Evolutionary conservation across 1,140 invertebrate species (phyloP), one percentile per base, ranked within the genome.

Genomic region (Philopotamus ludificatus): DNA sequence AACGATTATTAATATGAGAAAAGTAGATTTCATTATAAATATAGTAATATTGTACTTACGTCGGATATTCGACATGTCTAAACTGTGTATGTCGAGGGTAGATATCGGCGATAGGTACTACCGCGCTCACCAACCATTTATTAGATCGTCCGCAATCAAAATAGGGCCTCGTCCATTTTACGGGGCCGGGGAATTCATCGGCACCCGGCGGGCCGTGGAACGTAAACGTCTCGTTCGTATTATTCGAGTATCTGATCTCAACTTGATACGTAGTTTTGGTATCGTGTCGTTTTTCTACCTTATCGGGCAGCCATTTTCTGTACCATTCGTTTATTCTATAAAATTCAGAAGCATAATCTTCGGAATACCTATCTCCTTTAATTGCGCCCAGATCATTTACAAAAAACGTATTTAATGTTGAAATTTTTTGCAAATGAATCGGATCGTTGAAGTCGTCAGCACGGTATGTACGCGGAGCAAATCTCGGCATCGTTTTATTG

Each of bases 251-350:
- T 75, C 93, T 87, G 66, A 97, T 95, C 77, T 92, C 88, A 54
- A 94, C 87, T 80, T 94, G 85, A 79, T 93, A 88, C 60, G 94
- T 96, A 21, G 91, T 96, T 81, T 98, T 98, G 0, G 95, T 96
- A 73, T 98, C 95, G 72, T 95, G 93, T 65, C 93, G 80, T 25
- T 85, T 83, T 0, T 82, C 79, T 41, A 93, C 90, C 71, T 85
- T 83, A 78, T 98, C 95, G 3, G 94, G 95, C 66, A 99, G 76
- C 92, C 92, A 97, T 45, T 84, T 79, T 45, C 85, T 86, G 72
- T 92, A 94, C 95, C 95, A 98, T 74, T 97, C 93, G 76, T 98
- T 98, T 34, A 90, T 94, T 65, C 92, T 86, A 78, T 97, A 98
- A 70, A 87, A 88, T 71, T 94, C 90, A 18, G 88, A 87, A 0